Percentiles rank a stretch among this genome's conserved stretches.
Conservation (phyloP, 2,113 vertebrate genomes). For the Ammospiza caudacuta region DNA sequence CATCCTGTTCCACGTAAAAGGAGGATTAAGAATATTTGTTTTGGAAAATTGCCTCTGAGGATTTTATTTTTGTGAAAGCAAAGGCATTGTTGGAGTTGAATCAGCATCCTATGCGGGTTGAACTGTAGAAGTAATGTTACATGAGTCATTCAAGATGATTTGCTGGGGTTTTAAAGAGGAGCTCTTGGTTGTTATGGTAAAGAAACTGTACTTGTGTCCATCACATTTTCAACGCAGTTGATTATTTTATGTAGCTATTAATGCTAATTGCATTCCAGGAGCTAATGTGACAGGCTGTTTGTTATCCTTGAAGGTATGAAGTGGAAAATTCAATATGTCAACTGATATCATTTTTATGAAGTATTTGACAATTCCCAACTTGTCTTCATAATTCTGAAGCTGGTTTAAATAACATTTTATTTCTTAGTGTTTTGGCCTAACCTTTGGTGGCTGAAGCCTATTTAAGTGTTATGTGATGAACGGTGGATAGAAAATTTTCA, state of each 20-base stretch:
- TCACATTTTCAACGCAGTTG: constrained; percentile 22
- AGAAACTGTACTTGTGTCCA: not conserved
- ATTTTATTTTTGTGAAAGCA: constrained; percentile 2
- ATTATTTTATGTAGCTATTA: constrained; percentile 23
- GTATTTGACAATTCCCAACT: not conserved
- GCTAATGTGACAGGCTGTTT: not conserved
- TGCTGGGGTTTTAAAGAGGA: not conserved
- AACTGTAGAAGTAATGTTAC: not conserved
- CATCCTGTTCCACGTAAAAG: not conserved
- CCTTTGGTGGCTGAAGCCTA: not conserved
- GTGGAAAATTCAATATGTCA: not conserved
- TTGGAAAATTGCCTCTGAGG: not conserved
- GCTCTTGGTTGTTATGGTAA: not conserved
- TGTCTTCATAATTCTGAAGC: not conserved
- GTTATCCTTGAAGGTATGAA: constrained; percentile 14
- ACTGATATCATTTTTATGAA: not conserved
- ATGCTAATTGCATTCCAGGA: constrained; percentile 35
- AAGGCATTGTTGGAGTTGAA: not conserved
- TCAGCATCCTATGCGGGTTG: not conserved
- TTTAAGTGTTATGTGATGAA: not conserved
- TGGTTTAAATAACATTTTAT: not conserved
- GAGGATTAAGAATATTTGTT: constrained; percentile 2
- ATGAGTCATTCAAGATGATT: constrained; percentile 27
- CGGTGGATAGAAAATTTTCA: not conserved
- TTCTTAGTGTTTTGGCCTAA: not conserved